Percentiles rank a stretch among this genome's conserved stretches.
These are phyloP conservation scores for Cotesia vestalis DNA, from an alignment of 1,140 invertebrate genomes.

Conservation along the genomic window DNA sequence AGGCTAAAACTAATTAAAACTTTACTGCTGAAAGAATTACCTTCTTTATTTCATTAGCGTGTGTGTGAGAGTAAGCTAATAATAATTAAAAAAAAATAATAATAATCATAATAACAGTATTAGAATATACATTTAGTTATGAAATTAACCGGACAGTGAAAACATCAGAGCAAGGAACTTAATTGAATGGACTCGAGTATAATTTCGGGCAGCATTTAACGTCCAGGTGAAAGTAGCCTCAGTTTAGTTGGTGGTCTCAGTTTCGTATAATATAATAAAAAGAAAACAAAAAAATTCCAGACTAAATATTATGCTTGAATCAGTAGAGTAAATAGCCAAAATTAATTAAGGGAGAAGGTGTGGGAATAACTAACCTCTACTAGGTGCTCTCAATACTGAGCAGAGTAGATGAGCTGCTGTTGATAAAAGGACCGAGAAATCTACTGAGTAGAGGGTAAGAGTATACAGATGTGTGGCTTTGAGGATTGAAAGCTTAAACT, in stretches of 20 bases:
- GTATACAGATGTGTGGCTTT: slow-evolving; percentile 7
- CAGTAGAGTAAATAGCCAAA: slow-evolving; percentile 50
- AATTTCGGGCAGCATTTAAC: slow-evolving; percentile 16
- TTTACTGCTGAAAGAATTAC: too few relatives aligned
- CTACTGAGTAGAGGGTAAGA: not conserved
- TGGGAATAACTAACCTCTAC: slow-evolving; percentile 8
- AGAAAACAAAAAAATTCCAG: slow-evolving; percentile 41
- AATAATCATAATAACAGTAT: not conserved
- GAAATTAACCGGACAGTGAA: slow-evolving; percentile 27
- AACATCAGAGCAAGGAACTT: slow-evolving; percentile 29
- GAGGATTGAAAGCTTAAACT: slow-evolving; percentile 17
- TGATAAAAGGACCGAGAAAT: not conserved
- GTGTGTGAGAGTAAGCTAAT: too few relatives aligned
- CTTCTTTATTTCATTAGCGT: too few relatives aligned
- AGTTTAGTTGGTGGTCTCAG: slow-evolving; percentile 29
- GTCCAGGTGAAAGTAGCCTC: not conserved
- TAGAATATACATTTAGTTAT: slow-evolving; percentile 16
- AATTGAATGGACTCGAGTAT: slow-evolving; percentile 31
- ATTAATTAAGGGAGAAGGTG: slow-evolving; percentile 47
- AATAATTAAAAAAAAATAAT: too few relatives aligned
- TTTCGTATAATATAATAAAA: slow-evolving; percentile 13
- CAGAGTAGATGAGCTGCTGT: not conserved
- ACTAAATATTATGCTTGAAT: slow-evolving; percentile 54
- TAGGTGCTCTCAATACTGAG: not conserved
- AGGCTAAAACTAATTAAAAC: too few relatives aligned